These are phyloP conservation scores for Bombyx mori DNA, from an alignment of 1,140 invertebrate genomes.

Conservation along the genomic window DNA sequence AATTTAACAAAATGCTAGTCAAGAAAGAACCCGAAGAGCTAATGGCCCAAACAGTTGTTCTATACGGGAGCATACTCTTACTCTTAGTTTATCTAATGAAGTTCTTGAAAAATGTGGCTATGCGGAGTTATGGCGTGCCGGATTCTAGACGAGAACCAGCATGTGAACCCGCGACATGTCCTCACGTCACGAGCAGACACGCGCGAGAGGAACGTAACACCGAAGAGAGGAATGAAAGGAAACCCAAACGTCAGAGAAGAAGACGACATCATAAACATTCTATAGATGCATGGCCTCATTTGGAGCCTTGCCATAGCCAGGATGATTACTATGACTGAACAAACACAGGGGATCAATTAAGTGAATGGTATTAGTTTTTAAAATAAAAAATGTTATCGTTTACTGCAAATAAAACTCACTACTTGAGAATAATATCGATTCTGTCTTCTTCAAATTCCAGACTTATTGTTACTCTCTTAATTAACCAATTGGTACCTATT, in stretches of 20 bases:
- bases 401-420: neutral
- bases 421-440: too few species aligned
- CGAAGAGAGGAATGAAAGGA: slow-evolving; percentile 5
- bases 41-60: slow-evolving; percentile 12
- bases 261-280: slow-evolving; percentile 9
- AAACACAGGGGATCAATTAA: neutral
- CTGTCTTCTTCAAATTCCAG: too few species aligned
- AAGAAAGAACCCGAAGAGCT: slow-evolving; percentile 11
- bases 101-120: slow-evolving; percentile 10
- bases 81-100: slow-evolving; percentile 15
- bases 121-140: neutral
- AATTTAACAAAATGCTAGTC: slow-evolving; percentile 11
- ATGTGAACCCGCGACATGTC: neutral
- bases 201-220: neutral
- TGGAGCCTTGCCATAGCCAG: neutral
- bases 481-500: too few species aligned
- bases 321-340: slow-evolving; percentile 4
- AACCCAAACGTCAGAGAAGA: slow-evolving; percentile 7
- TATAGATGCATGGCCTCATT: slow-evolving; percentile 9
- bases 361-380: neutral
- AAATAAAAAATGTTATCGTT: neutral
- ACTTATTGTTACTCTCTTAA: too few species aligned
- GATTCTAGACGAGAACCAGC: neutral
- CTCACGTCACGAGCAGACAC: neutral
- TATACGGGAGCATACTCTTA: slow-evolving; percentile 13